phyloP scores from a whole-genome alignment of 2,113 vertebrate species.

The Mirza zaza region DNA sequence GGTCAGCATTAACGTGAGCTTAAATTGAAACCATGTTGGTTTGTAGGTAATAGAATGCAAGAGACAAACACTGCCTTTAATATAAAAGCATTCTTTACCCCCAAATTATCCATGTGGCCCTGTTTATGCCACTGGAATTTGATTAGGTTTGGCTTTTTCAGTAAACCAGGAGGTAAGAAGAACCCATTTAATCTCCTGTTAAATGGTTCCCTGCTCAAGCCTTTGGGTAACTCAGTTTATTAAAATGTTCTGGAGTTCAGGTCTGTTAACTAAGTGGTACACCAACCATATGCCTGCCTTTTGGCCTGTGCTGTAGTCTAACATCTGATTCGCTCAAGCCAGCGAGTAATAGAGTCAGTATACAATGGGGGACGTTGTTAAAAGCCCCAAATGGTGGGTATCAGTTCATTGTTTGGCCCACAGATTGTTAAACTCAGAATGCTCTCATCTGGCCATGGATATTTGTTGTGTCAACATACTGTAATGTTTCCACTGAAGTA shows the following conservation, averaged over 20 bases:
- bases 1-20: conserved; percentile 81
- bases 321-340: conserved; percentile 22
- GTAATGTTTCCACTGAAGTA: neutral
- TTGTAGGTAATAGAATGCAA: conserved; percentile 80
- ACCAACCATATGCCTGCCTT: neutral
- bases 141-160: conserved; percentile 81
- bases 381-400: conserved; percentile 22
- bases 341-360: conserved; percentile 59
- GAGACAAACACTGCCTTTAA: conserved; percentile 73
- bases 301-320: neutral
- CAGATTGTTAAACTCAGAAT: conserved; percentile 59
- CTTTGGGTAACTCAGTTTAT: conserved; percentile 76
- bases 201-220: conserved; percentile 65
- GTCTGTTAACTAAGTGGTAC: conserved; percentile 24
- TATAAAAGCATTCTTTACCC: conserved; percentile 75
- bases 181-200: conserved; percentile 68
- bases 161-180: conserved; percentile 80
- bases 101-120: conserved; percentile 43
- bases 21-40: conserved; percentile 86
- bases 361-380: conserved; percentile 60
- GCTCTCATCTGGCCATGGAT: conserved; percentile 57
- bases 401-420: conserved; percentile 46
- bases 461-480: neutral
- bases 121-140: conserved; percentile 74
- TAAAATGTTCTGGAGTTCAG: conserved; percentile 73